Conservation (phyloP, 2,797 vertebrate species). For the Onychomys torridus region DNA sequence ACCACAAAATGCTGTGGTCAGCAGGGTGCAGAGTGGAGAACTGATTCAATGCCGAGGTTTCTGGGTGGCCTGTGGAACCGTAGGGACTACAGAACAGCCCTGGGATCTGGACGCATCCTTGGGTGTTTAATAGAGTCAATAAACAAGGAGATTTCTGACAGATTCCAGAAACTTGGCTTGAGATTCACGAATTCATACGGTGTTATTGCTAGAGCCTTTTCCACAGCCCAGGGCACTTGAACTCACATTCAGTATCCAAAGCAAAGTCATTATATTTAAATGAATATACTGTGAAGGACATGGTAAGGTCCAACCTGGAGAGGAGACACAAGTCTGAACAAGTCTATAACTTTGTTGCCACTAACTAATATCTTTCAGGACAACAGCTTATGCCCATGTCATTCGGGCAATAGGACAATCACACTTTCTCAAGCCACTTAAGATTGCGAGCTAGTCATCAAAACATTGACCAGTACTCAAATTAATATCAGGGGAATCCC, state of each 20-base stretch:
- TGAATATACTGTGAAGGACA: constrained; percentile 28
- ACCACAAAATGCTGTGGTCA: neutral
- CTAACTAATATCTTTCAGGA: neutral
- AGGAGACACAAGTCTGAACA: neutral
- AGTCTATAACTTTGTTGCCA: neutral
- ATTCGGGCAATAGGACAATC: neutral
- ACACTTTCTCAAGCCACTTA: neutral
- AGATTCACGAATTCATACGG: neutral
- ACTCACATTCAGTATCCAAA: neutral
- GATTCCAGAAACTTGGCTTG: neutral
- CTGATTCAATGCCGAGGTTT: neutral
- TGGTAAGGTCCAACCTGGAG: neutral
- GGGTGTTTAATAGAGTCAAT: neutral
- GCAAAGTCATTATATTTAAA: constrained; percentile 33
- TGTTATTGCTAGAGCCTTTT: neutral
- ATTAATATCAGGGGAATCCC: neutral
- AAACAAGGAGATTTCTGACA: constrained; percentile 8
- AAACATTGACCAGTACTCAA: neutral
- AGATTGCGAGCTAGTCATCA: neutral
- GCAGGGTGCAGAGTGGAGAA: neutral
- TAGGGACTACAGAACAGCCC: neutral
- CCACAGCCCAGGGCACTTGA: neutral
- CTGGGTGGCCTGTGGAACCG: neutral
- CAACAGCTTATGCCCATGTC: neutral
- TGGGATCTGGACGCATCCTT: neutral